Conservation (phyloP, 2,797 vertebrate species). For the Chloroceryle inda region DNA sequence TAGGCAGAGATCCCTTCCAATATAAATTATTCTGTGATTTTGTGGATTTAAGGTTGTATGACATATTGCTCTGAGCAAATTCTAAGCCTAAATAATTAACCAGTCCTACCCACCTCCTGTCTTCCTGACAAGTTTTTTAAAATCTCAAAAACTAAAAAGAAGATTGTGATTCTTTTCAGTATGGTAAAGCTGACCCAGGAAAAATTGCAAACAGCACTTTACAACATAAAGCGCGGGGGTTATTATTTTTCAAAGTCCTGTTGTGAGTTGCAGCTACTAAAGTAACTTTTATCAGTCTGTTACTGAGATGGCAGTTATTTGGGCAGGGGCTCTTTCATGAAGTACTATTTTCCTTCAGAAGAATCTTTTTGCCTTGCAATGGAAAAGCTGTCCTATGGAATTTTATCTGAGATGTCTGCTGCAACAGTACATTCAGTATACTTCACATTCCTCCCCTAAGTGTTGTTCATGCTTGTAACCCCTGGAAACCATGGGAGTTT, state of each 20-base stretch:
- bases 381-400: neutral
- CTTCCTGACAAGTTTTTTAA: neutral
- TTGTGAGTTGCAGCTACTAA: neutral
- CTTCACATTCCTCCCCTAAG: conserved; percentile 22
- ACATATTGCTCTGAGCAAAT: neutral
- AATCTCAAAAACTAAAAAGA: neutral
- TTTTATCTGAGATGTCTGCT: conserved; percentile 27
- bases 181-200: neutral
- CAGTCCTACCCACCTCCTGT: neutral
- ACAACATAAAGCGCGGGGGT: neutral
- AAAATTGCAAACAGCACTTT: neutral
- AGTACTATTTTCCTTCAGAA: neutral
- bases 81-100: neutral
- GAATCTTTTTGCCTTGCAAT: neutral
- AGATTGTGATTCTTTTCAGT: neutral
- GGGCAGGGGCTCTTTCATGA: neutral
- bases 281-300: neutral
- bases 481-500: conserved; percentile 33
- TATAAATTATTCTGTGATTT: neutral
- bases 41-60: neutral
- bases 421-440: conserved; percentile 1
- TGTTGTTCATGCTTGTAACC: conserved; percentile 23
- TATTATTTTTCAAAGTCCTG: neutral
- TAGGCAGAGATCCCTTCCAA: neutral
- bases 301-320: neutral